These are phyloP conservation scores for Colletes latitarsis DNA, from an alignment of 1,140 invertebrate genomes.

Conservation along the genomic window DNA sequence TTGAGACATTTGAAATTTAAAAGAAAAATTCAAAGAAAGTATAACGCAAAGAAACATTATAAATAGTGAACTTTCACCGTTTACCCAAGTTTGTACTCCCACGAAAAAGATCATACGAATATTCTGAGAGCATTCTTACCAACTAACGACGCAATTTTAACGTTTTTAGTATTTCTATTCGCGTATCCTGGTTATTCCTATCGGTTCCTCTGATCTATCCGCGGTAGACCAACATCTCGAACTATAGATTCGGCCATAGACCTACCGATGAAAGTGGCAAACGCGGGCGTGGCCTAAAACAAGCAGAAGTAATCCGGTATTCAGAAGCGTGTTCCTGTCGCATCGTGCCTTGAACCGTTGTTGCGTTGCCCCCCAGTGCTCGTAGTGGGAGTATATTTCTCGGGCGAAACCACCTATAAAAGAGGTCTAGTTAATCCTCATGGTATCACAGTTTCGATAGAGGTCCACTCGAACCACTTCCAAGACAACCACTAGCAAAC, in stretches of 20 bases:
- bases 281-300: constrained; percentile 59
- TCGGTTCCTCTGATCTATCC: too few species aligned
- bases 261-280: neutral
- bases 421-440: constrained; percentile 52
- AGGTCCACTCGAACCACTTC: constrained; percentile 58
- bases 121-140: too few species aligned
- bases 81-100: too few species aligned
- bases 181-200: too few species aligned
- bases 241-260: constrained; percentile 1
- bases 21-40: too few species aligned
- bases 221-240: neutral
- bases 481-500: constrained; percentile 77
- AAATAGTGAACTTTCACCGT: too few species aligned
- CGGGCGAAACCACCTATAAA: constrained; percentile 68
- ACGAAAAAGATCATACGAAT: too few species aligned
- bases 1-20: too few species aligned
- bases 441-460: constrained; percentile 77
- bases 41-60: too few species aligned
- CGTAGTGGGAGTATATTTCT: constrained; percentile 75
- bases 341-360: constrained; percentile 12
- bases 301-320: constrained; percentile 64
- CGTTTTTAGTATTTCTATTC: too few species aligned
- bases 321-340: constrained; percentile 41
- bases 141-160: too few species aligned
- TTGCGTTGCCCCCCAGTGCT: constrained; percentile 52